These are phyloP conservation scores for Microplitis manilae DNA, from an alignment of 2,888 invertebrate genomes.

Conservation along the genomic window DNA sequence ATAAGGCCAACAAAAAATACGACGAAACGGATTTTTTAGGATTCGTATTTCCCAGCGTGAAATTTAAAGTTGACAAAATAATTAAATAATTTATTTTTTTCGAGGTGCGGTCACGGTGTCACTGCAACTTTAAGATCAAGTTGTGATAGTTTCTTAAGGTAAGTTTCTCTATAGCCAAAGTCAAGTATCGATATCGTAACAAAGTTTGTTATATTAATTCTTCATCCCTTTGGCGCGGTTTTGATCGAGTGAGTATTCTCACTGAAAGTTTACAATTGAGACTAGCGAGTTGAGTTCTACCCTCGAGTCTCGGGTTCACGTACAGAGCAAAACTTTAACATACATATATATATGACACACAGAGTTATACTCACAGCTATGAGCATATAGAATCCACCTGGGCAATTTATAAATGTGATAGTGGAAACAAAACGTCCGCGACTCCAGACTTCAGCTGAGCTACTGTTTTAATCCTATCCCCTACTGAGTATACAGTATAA, in stretches of 20 bases:
- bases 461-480: constrained; percentile 31
- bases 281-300: not conserved
- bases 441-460: constrained; percentile 13
- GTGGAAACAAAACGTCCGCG: constrained; percentile 17
- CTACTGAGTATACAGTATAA: not conserved
- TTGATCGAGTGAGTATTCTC: constrained; percentile 16
- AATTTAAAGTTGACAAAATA: not conserved
- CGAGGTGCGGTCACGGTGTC: not conserved
- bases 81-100: not conserved
- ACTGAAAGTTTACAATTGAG: constrained; percentile 5
- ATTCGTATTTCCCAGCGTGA: not conserved
- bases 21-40: not conserved
- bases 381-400: not conserved
- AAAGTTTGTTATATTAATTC: constrained; percentile 25
- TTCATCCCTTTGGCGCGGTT: constrained; percentile 7
- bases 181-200: not conserved
- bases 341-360: not conserved
- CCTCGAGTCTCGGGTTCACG: not conserved
- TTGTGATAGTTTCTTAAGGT: constrained; percentile 4
- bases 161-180: not conserved
- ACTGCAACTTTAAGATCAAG: not conserved
- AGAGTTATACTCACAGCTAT: not conserved
- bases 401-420: not conserved
- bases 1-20: not conserved
- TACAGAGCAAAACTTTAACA: constrained; percentile 3